Evolutionary conservation across 35 echinoderm and acorn worm genomes (phyloP).

Genomic region (Acanthaster planci): DNA sequence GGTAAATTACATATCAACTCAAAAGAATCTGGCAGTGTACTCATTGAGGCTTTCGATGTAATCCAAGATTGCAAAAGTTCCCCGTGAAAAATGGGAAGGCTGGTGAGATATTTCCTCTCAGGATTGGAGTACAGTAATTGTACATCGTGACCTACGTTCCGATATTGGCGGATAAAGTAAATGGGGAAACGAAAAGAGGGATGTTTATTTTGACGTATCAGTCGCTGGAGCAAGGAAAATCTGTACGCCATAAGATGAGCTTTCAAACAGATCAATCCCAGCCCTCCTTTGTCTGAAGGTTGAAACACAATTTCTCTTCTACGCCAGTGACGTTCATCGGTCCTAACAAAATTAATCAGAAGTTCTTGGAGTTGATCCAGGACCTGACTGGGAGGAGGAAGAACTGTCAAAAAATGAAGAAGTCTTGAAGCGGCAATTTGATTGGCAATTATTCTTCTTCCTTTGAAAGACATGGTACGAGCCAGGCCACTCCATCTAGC

Average conservation of each 20-base stretch:
- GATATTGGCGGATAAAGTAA: background rate
- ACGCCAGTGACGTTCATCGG: slow-evolving; percentile 3
- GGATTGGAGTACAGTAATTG: background rate
- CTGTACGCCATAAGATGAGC: slow-evolving; percentile 5
- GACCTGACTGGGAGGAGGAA: background rate
- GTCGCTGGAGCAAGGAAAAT: slow-evolving; percentile 25
- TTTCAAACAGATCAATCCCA: slow-evolving; percentile 25
- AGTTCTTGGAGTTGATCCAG: background rate
- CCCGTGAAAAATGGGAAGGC: background rate
- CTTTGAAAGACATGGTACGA: background rate
- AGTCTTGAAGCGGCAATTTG: slow-evolving; percentile 44
- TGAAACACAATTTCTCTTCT: slow-evolving; percentile 17
- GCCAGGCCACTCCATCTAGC: background rate
- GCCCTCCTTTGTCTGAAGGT: slow-evolving; percentile 11
- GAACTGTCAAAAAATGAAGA: background rate
- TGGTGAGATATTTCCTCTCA: background rate
- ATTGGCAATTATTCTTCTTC: background rate
- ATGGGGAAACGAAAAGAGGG: background rate
- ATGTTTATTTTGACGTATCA: background rate
- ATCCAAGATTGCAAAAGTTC: background rate
- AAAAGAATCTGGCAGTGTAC: background rate
- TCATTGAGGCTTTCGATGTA: background rate
- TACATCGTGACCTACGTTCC: slow-evolving; percentile 2
- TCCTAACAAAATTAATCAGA: slow-evolving; percentile 10
- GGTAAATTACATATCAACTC: background rate